Base-by-base conservation (phyloP, 2,888 invertebrate genomes). In the Netelia melanura region DNA sequence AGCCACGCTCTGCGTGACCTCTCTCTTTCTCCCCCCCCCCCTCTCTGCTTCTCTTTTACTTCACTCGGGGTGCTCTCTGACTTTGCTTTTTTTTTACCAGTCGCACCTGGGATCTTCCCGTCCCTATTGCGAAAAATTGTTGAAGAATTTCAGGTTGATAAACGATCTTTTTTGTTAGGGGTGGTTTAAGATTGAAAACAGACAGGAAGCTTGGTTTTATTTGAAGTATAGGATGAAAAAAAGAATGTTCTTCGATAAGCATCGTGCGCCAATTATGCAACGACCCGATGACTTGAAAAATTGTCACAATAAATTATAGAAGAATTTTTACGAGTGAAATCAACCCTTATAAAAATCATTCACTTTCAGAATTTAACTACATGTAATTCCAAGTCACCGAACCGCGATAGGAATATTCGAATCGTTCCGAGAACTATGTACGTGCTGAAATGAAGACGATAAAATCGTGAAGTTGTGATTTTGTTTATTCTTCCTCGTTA, bases 1-100 rank as follows among this genome's bases (percentile, higher is more conserved):
- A 84, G 86, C 85, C 85, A 82, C 75, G 81, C 75, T 83, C 88
- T 86, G 88, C 87, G 87, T 89, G 88, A 92, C 92, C 92, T 91
- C 91, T 91, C 91, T 90, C 89, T 61, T 56, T 81, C 78, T 81
- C 67, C 81, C 81, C 82, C 71, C 68, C 64, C 74, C 76, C 70
- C 48, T 71, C 56, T 21, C 48, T 71, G 48, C 58, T 10, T 58
- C 58, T n/a, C 14, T 64, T 72, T 68, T 68, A 21, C 64, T 54
- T 76, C 48, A 54, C 82, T 72, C 54, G 30, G 48, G 61, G 58
- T 78, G 75, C 75, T 64, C 77, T 72, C 52, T 76, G 78, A 84
- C 84, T 74, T 70, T 38, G 38, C 48, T 56, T 62, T 58, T 61
- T 25, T 68, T 30, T 43, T 44, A 21, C 21, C 14, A 58, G 17